Conservation (phyloP, 2,888 invertebrate species). For the Glaucopsyche alexis region DNA sequence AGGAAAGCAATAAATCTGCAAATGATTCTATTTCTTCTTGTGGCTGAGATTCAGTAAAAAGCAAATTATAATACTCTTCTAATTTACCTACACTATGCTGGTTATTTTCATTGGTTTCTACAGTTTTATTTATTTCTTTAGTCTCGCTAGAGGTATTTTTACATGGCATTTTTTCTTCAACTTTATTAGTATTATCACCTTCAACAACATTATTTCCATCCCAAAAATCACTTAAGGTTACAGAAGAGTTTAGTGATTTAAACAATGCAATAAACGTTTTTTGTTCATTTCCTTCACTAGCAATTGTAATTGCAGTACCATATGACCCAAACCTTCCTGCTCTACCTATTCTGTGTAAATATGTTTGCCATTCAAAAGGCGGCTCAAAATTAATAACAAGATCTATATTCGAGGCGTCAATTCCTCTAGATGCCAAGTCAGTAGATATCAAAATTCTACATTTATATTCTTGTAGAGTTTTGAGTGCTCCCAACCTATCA, state of each 20-base stretch:
- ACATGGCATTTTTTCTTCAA: background rate
- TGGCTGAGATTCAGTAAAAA: slow-evolving; percentile 48
- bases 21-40: slow-evolving; percentile 49
- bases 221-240: slow-evolving; percentile 56
- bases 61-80: slow-evolving; percentile 46
- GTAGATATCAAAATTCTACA: slow-evolving; percentile 94
- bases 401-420: slow-evolving; percentile 96
- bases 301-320: slow-evolving; percentile 88
- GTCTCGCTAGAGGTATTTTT: background rate
- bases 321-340: slow-evolving; percentile 95
- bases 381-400: slow-evolving; percentile 95
- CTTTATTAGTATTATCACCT: slow-evolving; percentile 10
- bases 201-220: slow-evolving; percentile 34
- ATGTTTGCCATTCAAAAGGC: slow-evolving; percentile 88
- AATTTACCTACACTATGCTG: slow-evolving; percentile 9
- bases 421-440: slow-evolving; percentile 94
- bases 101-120: slow-evolving; percentile 21
- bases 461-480: slow-evolving; percentile 87
- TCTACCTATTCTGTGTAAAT: slow-evolving; percentile 96
- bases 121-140: background rate
- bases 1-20: slow-evolving; percentile 53
- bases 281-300: slow-evolving; percentile 83
- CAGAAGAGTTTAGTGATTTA: slow-evolving; percentile 71
- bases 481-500: slow-evolving; percentile 87
- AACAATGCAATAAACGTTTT: slow-evolving; percentile 79